Evolutionary conservation across 2,888 invertebrate species (phyloP).

Genomic region (Drosophila meridionalis): DNA sequence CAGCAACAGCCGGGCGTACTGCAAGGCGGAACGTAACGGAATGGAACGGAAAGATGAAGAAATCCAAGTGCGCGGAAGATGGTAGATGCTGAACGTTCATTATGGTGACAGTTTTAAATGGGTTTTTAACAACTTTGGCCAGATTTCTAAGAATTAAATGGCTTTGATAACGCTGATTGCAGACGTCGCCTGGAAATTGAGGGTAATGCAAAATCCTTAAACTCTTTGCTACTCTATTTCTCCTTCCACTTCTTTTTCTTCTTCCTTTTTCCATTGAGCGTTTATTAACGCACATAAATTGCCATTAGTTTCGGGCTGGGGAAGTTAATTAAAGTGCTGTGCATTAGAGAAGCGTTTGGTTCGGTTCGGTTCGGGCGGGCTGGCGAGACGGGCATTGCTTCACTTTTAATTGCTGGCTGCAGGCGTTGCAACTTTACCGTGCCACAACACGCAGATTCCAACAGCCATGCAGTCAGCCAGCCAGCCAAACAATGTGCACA

Average conservation of each 20-base stretch:
- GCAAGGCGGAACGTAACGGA: slow-evolving; percentile 20
- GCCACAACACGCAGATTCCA: slow-evolving; percentile 70
- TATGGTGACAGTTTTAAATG: slow-evolving; percentile 75
- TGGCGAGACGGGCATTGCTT: slow-evolving; percentile 5
- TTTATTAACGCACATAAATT: slow-evolving; percentile 74
- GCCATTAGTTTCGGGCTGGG: slow-evolving; percentile 57
- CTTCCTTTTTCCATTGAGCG: slow-evolving; percentile 13
- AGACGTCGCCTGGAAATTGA: slow-evolving; percentile 38
- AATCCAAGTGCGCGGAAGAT: slow-evolving; percentile 42
- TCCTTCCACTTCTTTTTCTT: background rate
- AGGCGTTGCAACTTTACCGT: slow-evolving; percentile 66
- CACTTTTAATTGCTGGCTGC: slow-evolving; percentile 55
- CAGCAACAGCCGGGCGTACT: background rate
- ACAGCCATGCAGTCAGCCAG: slow-evolving; percentile 16
- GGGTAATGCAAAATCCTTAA: slow-evolving; percentile 23
- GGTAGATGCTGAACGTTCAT: slow-evolving; percentile 56
- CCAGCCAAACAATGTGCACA: slow-evolving; percentile 61
- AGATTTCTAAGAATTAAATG: slow-evolving; percentile 74
- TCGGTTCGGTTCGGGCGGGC: background rate
- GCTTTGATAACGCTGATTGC: slow-evolving; percentile 68
- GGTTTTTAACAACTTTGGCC: slow-evolving; percentile 69
- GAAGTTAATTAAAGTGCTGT: slow-evolving; percentile 49
- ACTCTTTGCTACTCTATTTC: background rate
- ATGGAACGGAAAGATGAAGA: slow-evolving; percentile 35
- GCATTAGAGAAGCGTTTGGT: slow-evolving; percentile 14